Evolutionary conservation across 2,113 vertebrate genomes (phyloP).

Genomic region (Gymnogyps californianus): DNA sequence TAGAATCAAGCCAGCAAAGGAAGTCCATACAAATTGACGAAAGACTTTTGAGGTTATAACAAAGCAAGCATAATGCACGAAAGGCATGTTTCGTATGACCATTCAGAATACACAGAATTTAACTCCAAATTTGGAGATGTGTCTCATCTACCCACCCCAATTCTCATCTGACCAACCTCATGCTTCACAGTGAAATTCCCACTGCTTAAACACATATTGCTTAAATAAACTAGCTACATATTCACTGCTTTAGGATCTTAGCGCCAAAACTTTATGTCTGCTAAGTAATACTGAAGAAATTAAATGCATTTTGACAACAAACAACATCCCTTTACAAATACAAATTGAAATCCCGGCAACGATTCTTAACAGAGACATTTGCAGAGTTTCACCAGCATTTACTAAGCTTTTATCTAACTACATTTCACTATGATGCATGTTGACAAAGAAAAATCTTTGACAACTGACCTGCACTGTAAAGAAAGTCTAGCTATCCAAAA

Average conservation of each 20-base stretch:
- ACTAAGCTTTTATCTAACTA: not conserved
- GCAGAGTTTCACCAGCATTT: not conserved
- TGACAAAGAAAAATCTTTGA: not conserved
- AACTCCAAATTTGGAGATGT: not conserved
- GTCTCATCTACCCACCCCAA: not conserved
- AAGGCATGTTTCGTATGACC: not conserved
- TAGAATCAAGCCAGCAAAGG: not conserved
- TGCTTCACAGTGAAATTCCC: not conserved
- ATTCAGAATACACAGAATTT: not conserved
- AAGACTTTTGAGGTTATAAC: not conserved
- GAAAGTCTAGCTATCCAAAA: not conserved
- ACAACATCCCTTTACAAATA: not conserved
- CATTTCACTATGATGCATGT: not conserved
- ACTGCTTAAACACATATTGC: not conserved
- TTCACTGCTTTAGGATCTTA: not conserved
- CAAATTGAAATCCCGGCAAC: not conserved
- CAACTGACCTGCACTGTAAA: not conserved
- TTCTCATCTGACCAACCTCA: not conserved
- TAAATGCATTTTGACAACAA: not conserved
- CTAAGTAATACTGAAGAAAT: not conserved
- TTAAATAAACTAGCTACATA: not conserved
- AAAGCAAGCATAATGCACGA: not conserved
- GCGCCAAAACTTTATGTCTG: not conserved
- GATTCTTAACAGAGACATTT: not conserved
- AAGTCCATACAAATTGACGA: not conserved